phyloP scores from a whole-genome alignment of 2,797 vertebrate species.

The Miichthys miiuy region DNA sequence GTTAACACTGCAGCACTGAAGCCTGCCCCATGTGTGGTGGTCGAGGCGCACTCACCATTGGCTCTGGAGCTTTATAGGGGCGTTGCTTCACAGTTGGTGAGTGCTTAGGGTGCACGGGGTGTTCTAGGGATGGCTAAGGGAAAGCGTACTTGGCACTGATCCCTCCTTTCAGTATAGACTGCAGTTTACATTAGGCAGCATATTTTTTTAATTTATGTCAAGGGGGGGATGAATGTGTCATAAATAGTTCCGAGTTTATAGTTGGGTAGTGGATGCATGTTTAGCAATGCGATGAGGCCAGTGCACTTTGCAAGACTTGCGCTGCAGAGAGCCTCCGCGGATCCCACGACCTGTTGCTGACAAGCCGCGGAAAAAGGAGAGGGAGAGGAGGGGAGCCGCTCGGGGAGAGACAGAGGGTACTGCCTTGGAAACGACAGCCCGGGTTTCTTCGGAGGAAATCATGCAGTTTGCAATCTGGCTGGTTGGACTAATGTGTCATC shows the following conservation, averaged over 20 bases:
- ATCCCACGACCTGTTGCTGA: conserved; percentile 87
- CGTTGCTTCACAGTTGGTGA: conserved; percentile 69
- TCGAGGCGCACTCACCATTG: conserved; percentile 76
- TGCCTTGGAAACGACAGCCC: conserved; percentile 75
- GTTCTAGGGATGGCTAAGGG: conserved; percentile 84
- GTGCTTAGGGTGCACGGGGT: conserved; percentile 76
- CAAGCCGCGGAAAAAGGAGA: conserved; percentile 79
- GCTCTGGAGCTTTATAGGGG: conserved; percentile 71
- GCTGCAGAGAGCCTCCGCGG: conserved; percentile 81
- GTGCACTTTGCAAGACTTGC: conserved; percentile 81
- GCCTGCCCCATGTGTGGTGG: conserved; percentile 63
- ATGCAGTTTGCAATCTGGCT: conserved; percentile 91
- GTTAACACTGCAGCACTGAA: conserved; percentile 25
- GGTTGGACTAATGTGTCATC: conserved; percentile 89
- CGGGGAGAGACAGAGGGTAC: conserved; percentile 68
- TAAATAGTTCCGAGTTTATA: conserved; percentile 69
- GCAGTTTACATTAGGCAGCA: conserved; percentile 72
- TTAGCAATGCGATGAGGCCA: conserved; percentile 84
- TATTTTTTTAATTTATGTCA: conserved; percentile 22
- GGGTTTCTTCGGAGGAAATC: conserved; percentile 81
- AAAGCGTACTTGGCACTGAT: conserved; percentile 84
- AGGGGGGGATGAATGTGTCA: conserved; percentile 71
- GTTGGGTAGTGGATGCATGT: conserved; percentile 66
- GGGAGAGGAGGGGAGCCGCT: conserved; percentile 75
- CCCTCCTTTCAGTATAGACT: conserved; percentile 77